Evolutionary conservation across 37 sponge, comb jelly and placozoan genomes (phyloP).

Genomic region (Hexactinellida sp.): DNA sequence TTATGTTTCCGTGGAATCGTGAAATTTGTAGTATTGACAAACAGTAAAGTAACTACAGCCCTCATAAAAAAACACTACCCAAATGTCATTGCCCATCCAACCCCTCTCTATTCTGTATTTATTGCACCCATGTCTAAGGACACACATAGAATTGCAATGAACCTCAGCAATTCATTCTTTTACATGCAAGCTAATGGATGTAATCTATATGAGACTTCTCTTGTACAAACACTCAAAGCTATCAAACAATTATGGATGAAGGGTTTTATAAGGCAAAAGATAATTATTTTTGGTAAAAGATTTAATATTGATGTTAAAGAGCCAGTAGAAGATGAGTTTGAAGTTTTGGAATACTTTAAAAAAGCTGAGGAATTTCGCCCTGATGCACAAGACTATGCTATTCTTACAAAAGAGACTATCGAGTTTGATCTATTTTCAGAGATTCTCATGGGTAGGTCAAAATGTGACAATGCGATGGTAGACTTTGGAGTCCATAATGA

Average conservation of each 20-base stretch:
- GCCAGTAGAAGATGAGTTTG: too few relatives aligned
- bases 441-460: background rate
- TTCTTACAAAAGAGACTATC: too few relatives aligned
- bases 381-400: background rate
- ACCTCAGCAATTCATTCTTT: too few relatives aligned
- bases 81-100: background rate
- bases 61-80: too few relatives aligned
- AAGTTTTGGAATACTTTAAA: background rate
- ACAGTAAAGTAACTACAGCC: too few relatives aligned
- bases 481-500: background rate
- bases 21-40: background rate
- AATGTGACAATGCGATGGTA: background rate
- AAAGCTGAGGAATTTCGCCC: background rate
- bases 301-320: too few relatives aligned
- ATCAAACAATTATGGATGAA: too few relatives aligned
- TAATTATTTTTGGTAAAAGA: too few relatives aligned
- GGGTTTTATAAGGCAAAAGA: too few relatives aligned
- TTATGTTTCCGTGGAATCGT: background rate
- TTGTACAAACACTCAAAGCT: too few relatives aligned
- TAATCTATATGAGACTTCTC: background rate
- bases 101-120: background rate
- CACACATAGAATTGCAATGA: too few relatives aligned
- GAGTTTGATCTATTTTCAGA: too few relatives aligned
- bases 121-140: background rate
- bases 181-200: background rate